Evolutionary conservation across 2,113 vertebrate genomes (phyloP).

Genomic region (Alectura lathami): DNA sequence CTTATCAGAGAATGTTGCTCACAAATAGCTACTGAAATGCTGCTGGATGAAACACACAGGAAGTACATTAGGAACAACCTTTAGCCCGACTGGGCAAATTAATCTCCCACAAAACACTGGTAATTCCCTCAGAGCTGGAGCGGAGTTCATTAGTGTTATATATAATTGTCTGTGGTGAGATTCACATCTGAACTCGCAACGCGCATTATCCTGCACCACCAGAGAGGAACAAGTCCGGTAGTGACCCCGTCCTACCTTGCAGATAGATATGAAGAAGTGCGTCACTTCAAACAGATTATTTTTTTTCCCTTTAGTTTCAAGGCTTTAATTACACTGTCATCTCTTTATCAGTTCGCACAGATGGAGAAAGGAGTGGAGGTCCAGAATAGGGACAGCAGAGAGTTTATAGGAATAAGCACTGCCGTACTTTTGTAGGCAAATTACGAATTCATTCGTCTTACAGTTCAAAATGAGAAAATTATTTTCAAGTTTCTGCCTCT

Average conservation of each 20-base stretch:
- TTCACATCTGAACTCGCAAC: not conserved
- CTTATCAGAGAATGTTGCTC: not conserved
- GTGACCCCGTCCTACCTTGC: not conserved
- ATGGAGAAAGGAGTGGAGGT: not conserved
- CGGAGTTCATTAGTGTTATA: not conserved
- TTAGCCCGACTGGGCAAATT: not conserved
- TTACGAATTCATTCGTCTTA: not conserved
- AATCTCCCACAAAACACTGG: not conserved
- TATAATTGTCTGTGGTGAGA: not conserved
- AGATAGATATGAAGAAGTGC: not conserved
- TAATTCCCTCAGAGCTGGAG: not conserved
- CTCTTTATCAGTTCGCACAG: not conserved
- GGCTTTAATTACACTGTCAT: not conserved
- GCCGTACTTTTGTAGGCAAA: not conserved
- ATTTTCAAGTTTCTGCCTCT: not conserved
- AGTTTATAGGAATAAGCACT: not conserved
- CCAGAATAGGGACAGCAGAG: not conserved
- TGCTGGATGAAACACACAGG: not conserved
- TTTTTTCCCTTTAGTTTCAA: not conserved
- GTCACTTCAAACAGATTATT: not conserved
- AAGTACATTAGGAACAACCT: not conserved
- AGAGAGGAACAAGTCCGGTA: not conserved
- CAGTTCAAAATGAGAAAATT: not conserved
- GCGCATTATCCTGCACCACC: not conserved
- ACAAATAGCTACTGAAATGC: not conserved